Evolutionary conservation across 2,888 invertebrate genomes (phyloP).

Genomic region (Napeogenes sylphis): DNA sequence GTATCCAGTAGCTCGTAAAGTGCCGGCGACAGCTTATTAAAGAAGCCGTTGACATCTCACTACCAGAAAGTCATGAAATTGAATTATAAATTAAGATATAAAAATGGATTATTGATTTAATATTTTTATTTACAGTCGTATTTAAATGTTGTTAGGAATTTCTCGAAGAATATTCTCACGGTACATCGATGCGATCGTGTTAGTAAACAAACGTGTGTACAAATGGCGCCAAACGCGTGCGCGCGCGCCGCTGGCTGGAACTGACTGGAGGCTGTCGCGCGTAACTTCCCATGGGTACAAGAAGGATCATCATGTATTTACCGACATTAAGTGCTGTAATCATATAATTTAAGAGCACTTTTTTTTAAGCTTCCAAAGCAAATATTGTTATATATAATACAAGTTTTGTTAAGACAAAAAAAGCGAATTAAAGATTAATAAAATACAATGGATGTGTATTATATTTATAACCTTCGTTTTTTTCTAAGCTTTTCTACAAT

Average conservation of each 20-base stretch:
- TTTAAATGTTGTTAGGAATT: conserved; percentile 1
- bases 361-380: too few species aligned
- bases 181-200: conserved; percentile 34
- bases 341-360: background rate
- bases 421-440: too few species aligned
- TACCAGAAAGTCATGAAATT: conserved; percentile 60
- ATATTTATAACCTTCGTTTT: too few species aligned
- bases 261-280: conserved; percentile 71
- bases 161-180: conserved; percentile 37
- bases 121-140: conserved; percentile 8
- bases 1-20: conserved; percentile 56
- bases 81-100: conserved; percentile 43
- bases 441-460: too few species aligned
- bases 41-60: conserved; percentile 66
- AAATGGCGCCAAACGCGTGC: conserved; percentile 57
- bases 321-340: background rate
- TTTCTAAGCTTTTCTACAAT: too few species aligned
- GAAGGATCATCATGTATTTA: conserved; percentile 12
- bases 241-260: conserved; percentile 66
- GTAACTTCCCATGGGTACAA: conserved; percentile 50
- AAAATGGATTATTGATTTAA: conserved; percentile 12
- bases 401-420: too few species aligned
- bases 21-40: conserved; percentile 59
- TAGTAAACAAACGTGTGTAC: conserved; percentile 61
- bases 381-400: too few species aligned